phyloP scores from a whole-genome alignment of 2,888 invertebrate genomes.

The Drosophila fulvimacula region DNA sequence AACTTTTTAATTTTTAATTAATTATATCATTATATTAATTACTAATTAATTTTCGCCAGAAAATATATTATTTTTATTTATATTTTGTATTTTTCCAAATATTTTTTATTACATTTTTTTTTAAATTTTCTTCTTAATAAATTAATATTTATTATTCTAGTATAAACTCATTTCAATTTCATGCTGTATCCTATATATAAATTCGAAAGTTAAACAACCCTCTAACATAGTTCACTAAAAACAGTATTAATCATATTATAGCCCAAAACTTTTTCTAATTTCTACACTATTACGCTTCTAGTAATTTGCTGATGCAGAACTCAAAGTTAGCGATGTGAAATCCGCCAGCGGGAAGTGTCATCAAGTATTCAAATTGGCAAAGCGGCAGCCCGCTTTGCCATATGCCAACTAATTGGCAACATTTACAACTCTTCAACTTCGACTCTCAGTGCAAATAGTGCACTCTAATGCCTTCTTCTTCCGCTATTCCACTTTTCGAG shows the following conservation, averaged over 20 bases:
- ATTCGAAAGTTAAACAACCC: neutral
- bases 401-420: conserved; percentile 72
- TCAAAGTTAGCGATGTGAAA: neutral
- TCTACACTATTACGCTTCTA: neutral
- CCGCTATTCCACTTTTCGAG: conserved; percentile 7
- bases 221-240: neutral
- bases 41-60: too few relatives aligned
- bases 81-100: too few relatives aligned
- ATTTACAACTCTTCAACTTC: conserved; percentile 63
- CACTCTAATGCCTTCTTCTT: conserved; percentile 12
- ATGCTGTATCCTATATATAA: too few relatives aligned
- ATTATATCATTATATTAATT: too few relatives aligned
- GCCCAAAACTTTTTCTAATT: neutral
- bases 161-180: too few relatives aligned
- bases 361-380: conserved; percentile 28
- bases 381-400: conserved; percentile 24
- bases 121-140: too few relatives aligned
- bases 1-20: too few relatives aligned
- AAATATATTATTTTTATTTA: too few relatives aligned
- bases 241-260: neutral
- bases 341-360: conserved; percentile 19
- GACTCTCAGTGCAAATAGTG: conserved; percentile 47
- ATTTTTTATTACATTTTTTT: too few relatives aligned
- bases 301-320: neutral
- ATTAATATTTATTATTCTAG: too few relatives aligned